These are phyloP conservation scores for Conopomorpha cramerella DNA, from an alignment of 1,140 invertebrate genomes.

Conservation along the genomic window DNA sequence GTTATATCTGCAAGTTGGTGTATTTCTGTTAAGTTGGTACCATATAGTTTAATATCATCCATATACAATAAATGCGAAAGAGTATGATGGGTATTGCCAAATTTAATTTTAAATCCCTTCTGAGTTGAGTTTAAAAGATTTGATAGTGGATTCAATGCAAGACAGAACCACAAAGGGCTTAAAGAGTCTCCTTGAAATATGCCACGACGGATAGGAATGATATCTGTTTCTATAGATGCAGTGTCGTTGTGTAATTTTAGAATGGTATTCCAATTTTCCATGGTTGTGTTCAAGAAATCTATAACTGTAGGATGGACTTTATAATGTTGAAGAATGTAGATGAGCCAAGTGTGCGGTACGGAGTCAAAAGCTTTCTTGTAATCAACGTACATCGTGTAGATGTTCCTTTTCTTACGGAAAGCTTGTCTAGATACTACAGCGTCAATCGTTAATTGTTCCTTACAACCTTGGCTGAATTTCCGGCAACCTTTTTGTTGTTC, in stretches of 20 bases:
- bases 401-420: neutral
- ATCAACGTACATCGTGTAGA: neutral
- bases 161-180: neutral
- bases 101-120: neutral
- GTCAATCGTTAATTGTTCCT: constrained; percentile 15
- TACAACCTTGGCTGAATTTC: constrained; percentile 10
- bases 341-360: neutral
- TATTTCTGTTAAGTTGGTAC: neutral
- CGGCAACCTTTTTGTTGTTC: constrained; percentile 16
- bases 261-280: neutral
- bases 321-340: neutral
- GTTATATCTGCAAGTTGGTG: neutral
- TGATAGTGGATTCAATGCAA: neutral
- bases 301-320: neutral
- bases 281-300: neutral
- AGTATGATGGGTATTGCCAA: neutral
- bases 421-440: neutral
- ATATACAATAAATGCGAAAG: neutral
- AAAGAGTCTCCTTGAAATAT: neutral
- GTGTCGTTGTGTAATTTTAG: neutral
- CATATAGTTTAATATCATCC: neutral
- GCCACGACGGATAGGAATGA: neutral
- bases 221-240: neutral
- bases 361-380: neutral
- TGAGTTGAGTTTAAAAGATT: neutral